phyloP scores from a whole-genome alignment of 2,888 invertebrate genomes.

The Drosophila anomelani region DNA sequence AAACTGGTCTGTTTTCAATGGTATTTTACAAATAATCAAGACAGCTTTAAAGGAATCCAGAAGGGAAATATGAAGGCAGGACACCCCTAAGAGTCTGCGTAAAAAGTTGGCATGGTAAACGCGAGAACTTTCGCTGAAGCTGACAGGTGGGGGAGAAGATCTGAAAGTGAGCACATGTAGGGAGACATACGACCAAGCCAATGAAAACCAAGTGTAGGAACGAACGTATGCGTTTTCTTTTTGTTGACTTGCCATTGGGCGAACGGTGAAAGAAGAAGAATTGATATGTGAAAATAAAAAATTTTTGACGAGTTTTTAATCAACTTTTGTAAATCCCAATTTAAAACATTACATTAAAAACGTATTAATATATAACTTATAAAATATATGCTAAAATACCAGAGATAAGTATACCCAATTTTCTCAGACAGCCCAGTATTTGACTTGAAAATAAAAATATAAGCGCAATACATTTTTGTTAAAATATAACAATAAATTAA shows the following conservation, averaged over 20 bases:
- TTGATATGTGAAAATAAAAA: no score
- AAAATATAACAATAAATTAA: no score
- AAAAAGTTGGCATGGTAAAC: constrained; percentile 3
- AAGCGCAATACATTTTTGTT: no score
- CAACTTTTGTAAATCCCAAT: no score
- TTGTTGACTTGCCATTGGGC: constrained; percentile 53
- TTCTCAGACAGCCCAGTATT: no score
- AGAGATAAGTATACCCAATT: no score
- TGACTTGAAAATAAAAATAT: no score
- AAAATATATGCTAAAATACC: no score
- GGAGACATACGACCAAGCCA: constrained; percentile 39
- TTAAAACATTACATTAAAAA: no score
- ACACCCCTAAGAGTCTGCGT: constrained; percentile 1
- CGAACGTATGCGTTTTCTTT: constrained; percentile 12
- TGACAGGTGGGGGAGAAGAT: background rate
- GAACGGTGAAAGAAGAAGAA: no score
- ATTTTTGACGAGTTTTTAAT: no score
- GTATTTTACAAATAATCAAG: constrained; percentile 19
- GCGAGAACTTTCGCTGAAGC: constrained; percentile 18
- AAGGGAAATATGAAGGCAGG: background rate
- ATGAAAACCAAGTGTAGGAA: constrained; percentile 49
- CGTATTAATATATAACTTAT: no score
- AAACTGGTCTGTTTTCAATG: constrained; percentile 64
- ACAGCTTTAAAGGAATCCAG: background rate
- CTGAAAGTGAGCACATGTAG: constrained; percentile 16